Base-by-base conservation (phyloP, 2,113 vertebrate species). In the Buteo buteo region DNA sequence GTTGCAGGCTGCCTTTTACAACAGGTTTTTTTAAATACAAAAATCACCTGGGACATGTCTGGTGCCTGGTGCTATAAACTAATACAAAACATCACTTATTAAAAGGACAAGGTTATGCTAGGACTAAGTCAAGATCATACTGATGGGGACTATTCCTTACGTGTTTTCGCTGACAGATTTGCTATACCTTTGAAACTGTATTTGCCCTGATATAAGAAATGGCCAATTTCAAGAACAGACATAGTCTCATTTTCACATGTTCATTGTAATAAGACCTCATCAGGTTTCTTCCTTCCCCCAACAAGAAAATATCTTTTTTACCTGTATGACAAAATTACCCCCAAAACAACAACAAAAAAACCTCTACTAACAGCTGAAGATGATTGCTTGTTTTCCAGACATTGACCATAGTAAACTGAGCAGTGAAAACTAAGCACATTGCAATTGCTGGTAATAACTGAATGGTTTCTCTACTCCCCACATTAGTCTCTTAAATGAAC, bases 381-480 rank as follows among this genome's bases (percentile, higher is more conserved):
- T 42, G 10, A 92, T 73, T 74, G 38, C 58, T 90, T 94, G 34
- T 90, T 93, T 97, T 94, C 84, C 72, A 94, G 90, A 85, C 16
- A 64, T 16, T 95, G 78, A 76, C 42, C 79, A n/a, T 17, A 69
- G 32, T 58, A 93, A 97, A 95, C 38, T 18, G 44, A 93, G 79
- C 69, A 77, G 61, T 85, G 88, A 95, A 91, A 96, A 93, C 94
- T 82, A 96, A 95, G 62, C 58, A 86, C 45, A 77, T 58, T 76
- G 47, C 62, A 88, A 84, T 88, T 94, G 40, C 76, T 69, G 25
- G 13, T 67, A 88, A 88, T 93, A 71, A 64, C 36, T 18, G 55
- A 94, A 70, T 64, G 18, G 18, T 86, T 94, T 90, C 38, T 72
- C 28, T 78, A 24, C 72, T 84, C 31, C 15, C 11, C 28, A 72